phyloP scores from a whole-genome alignment of 1,140 invertebrate species.

The Drosophila sucinea region DNA sequence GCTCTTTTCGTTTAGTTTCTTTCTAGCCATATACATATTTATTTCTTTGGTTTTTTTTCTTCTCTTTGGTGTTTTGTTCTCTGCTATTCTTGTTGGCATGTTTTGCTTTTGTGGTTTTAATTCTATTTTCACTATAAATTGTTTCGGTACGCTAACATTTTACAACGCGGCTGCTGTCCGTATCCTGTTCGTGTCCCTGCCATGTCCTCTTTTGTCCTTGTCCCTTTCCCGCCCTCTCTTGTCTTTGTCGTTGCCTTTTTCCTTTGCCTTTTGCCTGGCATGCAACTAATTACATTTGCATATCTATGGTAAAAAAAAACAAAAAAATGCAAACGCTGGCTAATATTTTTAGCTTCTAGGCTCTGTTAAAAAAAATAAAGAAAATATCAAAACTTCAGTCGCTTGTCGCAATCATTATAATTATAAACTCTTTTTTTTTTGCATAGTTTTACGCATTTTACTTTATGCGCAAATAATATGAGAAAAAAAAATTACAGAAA shows the following conservation, averaged over 20 bases:
- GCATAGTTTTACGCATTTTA: conserved; percentile 56
- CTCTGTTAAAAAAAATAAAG: background rate
- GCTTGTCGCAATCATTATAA: conserved; percentile 72
- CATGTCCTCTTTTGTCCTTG: background rate
- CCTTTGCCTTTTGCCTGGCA: conserved; percentile 42
- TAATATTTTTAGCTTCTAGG: conserved; percentile 43
- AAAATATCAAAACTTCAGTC: conserved; percentile 2
- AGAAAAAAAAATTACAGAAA: conserved; percentile 4
- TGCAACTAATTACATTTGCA: conserved; percentile 81
- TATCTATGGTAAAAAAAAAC: conserved; percentile 66
- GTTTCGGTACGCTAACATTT: conserved; percentile 77
- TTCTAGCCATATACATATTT: conserved; percentile 28
- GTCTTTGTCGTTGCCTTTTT: conserved; percentile 24
- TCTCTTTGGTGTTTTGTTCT: conserved; percentile 15
- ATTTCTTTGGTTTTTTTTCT: conserved; percentile 30
- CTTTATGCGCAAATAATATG: conserved; percentile 59
- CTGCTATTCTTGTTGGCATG: conserved; percentile 50
- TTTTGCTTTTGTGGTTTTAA: conserved; percentile 81
- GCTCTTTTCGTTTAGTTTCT: conserved; percentile 44
- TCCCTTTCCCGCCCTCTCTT: conserved; percentile 22
- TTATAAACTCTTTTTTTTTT: conserved; percentile 70
- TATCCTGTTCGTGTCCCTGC: conserved; percentile 34
- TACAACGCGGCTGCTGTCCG: conserved; percentile 62
- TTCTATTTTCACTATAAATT: conserved; percentile 81
- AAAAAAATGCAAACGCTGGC: conserved; percentile 41